These are phyloP conservation scores for Percina caprodes DNA, from an alignment of 2,113 vertebrate genomes.

Conservation along the genomic window DNA sequence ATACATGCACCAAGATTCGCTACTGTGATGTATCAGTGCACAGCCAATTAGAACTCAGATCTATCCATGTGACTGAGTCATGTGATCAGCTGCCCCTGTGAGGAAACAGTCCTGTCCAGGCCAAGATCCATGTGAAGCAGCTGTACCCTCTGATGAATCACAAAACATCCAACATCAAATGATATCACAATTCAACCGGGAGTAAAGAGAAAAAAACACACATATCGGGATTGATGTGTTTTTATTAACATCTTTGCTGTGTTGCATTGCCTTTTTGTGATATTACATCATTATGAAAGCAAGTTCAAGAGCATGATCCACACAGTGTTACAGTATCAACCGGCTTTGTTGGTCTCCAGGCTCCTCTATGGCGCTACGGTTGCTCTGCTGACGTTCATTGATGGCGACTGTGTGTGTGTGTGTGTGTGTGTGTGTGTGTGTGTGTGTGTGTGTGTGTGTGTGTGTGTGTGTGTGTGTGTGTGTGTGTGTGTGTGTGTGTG, in stretches of 20 bases:
- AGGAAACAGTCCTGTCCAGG: conserved; percentile 75
- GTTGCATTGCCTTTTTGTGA: conserved; percentile 69
- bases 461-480: too few species aligned
- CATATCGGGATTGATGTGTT: conserved; percentile 62
- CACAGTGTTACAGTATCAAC: conserved; percentile 50
- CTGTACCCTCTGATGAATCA: conserved; percentile 75
- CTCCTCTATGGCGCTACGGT: conserved; percentile 49
- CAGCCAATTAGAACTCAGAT: conserved; percentile 74
- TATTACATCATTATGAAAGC: conserved; percentile 70
- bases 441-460: too few species aligned
- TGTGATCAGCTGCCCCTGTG: conserved; percentile 73
- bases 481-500: too few species aligned
- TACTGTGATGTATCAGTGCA: conserved; percentile 50
- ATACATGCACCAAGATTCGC: conserved; percentile 52
- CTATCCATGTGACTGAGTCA: conserved; percentile 76
- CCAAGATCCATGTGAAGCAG: conserved; percentile 77
- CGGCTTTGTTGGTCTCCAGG: conserved; percentile 57
- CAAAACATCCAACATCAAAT: conserved; percentile 71
- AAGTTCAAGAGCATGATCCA: conserved; percentile 57
- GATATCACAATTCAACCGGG: conserved; percentile 60
- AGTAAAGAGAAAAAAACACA: conserved; percentile 40
- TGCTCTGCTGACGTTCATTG: conserved; percentile 60
- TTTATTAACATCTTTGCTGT: conserved; percentile 76
- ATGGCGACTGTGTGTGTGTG: conserved; percentile 47
- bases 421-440: too few species aligned